phyloP scores from a whole-genome alignment of 2,888 invertebrate species.

The Plemyria rubiginata region DNA sequence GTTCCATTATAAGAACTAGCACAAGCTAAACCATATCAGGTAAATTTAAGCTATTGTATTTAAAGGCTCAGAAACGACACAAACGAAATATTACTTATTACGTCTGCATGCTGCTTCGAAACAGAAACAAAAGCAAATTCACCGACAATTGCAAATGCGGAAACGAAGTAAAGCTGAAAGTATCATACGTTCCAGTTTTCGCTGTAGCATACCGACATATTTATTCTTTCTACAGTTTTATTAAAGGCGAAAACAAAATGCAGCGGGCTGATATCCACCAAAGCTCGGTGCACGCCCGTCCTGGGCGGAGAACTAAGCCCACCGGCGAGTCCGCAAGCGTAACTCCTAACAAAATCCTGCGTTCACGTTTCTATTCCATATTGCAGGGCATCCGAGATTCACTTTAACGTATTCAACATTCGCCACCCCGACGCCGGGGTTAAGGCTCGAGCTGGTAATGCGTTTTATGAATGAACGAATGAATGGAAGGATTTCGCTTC shows the following conservation, averaged over 20 bases:
- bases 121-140: constrained; percentile 19
- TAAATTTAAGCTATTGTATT: neutral
- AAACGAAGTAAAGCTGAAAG: constrained; percentile 31
- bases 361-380: constrained; percentile 68
- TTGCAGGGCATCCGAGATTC: constrained; percentile 65
- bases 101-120: neutral
- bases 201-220: constrained; percentile 49
- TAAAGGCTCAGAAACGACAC: neutral
- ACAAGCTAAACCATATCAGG: neutral
- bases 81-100: neutral
- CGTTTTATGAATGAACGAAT: constrained; percentile 79
- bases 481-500: constrained; percentile 76
- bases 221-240: constrained; percentile 61
- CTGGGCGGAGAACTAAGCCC: constrained; percentile 59
- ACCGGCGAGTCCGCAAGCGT: constrained; percentile 62
- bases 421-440: constrained; percentile 60
- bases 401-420: constrained; percentile 69
- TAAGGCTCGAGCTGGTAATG: constrained; percentile 67
- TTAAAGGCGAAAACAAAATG: constrained; percentile 66
- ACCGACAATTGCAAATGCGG: constrained; percentile 27
- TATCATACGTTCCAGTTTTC: constrained; percentile 37
- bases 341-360: constrained; percentile 73
- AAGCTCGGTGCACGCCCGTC: constrained; percentile 53
- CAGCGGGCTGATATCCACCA: constrained; percentile 55
- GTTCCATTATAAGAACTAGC: constrained; percentile 6